Evolutionary conservation across 2,113 vertebrate species (phyloP).

Genomic region (Desmodus rotundus): DNA sequence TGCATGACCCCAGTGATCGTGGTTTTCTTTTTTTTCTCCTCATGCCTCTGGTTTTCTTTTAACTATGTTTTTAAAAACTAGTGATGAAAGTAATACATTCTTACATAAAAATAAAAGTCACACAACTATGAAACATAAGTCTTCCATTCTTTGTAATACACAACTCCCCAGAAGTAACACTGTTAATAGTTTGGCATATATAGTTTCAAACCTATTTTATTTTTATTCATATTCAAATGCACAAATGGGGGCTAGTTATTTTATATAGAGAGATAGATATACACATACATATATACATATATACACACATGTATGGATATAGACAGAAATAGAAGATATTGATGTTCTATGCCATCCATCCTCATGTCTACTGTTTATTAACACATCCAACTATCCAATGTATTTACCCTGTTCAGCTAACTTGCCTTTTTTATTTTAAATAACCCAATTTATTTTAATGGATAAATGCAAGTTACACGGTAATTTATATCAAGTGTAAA

Average conservation of each 20-base stretch:
- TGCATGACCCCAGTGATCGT: background rate
- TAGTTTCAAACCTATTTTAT: background rate
- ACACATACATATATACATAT: background rate
- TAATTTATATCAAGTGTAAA: background rate
- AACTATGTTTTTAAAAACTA: background rate
- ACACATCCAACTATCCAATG: background rate
- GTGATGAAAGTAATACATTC: background rate
- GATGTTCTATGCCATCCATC: background rate
- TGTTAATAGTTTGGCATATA: background rate
- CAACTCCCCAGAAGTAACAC: background rate
- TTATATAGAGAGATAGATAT: background rate
- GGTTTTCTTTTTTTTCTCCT: too few species aligned
- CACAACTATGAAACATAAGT: background rate
- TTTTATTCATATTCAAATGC: conserved; percentile 1
- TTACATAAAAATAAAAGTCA: background rate
- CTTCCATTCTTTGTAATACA: background rate
- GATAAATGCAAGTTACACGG: background rate
- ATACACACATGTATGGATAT: background rate
- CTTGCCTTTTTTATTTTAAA: background rate
- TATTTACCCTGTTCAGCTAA: background rate
- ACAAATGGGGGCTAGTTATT: background rate
- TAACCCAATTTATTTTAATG: background rate
- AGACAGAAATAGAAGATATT: background rate
- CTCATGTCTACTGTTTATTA: background rate
- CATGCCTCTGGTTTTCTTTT: background rate